Evolutionary conservation across 2,113 vertebrate species (phyloP), one percentile per base, ranked within the genome.

Genomic region (Phylloscopus trochilus): DNA sequence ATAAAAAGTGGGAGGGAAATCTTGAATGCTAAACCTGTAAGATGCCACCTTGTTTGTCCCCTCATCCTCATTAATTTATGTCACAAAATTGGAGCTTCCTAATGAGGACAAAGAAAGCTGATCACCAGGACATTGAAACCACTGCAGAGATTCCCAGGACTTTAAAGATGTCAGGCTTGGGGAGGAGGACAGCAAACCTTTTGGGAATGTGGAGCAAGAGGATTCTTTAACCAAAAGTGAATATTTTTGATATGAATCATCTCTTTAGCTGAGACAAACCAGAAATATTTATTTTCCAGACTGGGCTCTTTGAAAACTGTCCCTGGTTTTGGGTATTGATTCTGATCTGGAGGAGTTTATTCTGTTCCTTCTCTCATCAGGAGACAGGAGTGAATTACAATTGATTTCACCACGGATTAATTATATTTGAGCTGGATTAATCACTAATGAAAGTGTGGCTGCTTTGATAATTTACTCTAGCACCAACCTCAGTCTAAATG

Each of bases 381-480:
- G 4, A 84, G 53, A 24, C 24, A 37, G 69, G 70, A 88, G 74
- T 88, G 84, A 93, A 72, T 94, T 63, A 67, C 64, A 69, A 19
- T 52, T 62, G 70, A 80, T 94, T 77, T 90, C 72, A 81, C 47
- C 79, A 15, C 7, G 68, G 59, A 70, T 91, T 94, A 94, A 95
- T 91, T 67, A 58, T 39, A 15, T 78, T 56, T 60, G 7, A 53
- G 55, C 37, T 69, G 89, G 46, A 62, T 93, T 92, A 85, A 85
- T 91, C 3, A 0, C 69, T 66, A 78, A 73, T 92, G 63, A 49
- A 90, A 94, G 28, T 51, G 37, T 44, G 91, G 31, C 33, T 76
- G 66, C 84, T 82, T 78, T 49, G 74, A 82, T 91, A 58, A 89
- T 92, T 76, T 60, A 76, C 58, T 78, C 14, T 19, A 37, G 33